Base-by-base conservation (phyloP, 2,113 vertebrate species). In the Gnathonemus echidnorhynchus region DNA sequence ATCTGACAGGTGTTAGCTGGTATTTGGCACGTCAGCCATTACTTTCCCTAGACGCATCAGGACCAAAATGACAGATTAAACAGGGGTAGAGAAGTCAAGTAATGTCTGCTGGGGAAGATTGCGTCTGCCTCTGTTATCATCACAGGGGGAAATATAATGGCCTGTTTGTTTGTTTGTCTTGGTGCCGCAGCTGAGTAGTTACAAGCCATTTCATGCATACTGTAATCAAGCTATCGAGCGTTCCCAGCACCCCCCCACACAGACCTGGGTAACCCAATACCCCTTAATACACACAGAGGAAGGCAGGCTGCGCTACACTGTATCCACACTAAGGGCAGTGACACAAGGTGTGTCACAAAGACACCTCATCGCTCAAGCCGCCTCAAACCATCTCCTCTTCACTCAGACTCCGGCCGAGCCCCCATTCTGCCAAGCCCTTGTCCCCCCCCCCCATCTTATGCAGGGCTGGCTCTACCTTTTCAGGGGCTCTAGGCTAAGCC, bases 161-260 rank as follows among this genome's bases (percentile, higher is more conserved):
- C 6, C 86, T 42, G 39, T 92, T 91, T 91, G 93, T 88, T 94
- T 95, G 93, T 94, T 96, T 95, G 90, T 91, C 90, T 95, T 96
- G 95, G 94, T 95, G 91, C n/a, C 48, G 62, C 89, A 9, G 88
- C 85, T n/a, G 58, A 91, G 91, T 90, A 84, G n/a, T 70, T 70
- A 13, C 21, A 91, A 39, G 35, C 86, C 91, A 90, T 90, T 91
- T 58, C 89, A 92, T 92, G 90, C 90, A 87, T 87, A 90, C 87
- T 90, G 58, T 91, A 94, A 95, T 94, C 90, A 90, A 92, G 93
- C 90, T 49, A 86, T 90, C 84, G 88, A 90, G 90, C 52, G 90
- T 90, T 92, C 86, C 90, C n/a, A 90, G 88, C 31, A 53, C 83
- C 46, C 21, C 83, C 86, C 27, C 39, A 49, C 89, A 84, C 87